Evolutionary conservation across 2,888 invertebrate species (phyloP).

Genomic region (Lepeophtheirus nordmannii): DNA sequence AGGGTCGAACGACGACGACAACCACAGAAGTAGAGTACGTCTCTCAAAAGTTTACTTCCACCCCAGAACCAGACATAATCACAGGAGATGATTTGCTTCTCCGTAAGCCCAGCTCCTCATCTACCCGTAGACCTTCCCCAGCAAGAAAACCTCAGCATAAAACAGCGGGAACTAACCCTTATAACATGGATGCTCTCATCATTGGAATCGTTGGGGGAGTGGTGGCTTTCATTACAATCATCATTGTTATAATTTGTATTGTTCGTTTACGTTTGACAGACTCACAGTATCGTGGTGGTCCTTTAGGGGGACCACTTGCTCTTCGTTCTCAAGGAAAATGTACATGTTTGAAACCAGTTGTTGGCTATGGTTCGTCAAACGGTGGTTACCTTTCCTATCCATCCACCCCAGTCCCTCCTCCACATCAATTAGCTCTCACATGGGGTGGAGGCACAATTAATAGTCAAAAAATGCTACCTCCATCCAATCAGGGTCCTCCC

Average conservation of each 20-base stretch:
- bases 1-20: constrained; percentile 33
- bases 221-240: constrained; percentile 71
- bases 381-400: constrained; percentile 31
- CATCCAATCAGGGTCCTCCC: constrained; percentile 31
- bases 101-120: constrained; percentile 35
- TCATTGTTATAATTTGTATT: constrained; percentile 70
- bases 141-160: constrained; percentile 31
- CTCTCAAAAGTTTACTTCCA: constrained; percentile 41
- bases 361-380: constrained; percentile 26
- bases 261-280: constrained; percentile 55
- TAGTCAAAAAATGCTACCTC: constrained; percentile 29
- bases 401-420: constrained; percentile 33
- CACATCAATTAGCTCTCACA: constrained; percentile 28
- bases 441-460: constrained; percentile 25
- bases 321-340: constrained; percentile 36
- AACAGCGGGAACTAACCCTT: constrained; percentile 41
- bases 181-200: constrained; percentile 77
- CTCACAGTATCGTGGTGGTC: constrained; percentile 50
- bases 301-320: constrained; percentile 39
- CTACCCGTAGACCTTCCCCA: constrained; percentile 44
- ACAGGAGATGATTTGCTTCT: constrained; percentile 39
- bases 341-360: constrained; percentile 39
- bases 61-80: constrained; percentile 69
- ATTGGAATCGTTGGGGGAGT: constrained; percentile 88
- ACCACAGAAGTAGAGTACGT: constrained; percentile 33